These are phyloP conservation scores for Macrophya alboannulata DNA, from an alignment of 2,888 invertebrate genomes.

Conservation along the genomic window DNA sequence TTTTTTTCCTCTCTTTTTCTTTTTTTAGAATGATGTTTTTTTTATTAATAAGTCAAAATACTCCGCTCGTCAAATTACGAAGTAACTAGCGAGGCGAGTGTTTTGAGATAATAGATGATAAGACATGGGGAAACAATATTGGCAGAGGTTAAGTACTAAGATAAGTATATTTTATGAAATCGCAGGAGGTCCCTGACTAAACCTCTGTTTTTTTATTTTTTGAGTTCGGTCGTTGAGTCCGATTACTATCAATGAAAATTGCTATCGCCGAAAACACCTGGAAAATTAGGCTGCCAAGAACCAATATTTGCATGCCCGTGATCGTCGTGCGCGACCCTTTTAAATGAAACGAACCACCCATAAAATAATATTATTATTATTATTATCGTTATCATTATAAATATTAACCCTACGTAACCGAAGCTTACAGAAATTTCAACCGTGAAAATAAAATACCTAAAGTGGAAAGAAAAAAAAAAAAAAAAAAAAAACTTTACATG, in stretches of 20 bases:
- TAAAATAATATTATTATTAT: neutral
- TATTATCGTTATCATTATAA: neutral
- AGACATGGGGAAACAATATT: neutral
- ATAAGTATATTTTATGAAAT: slow-evolving; percentile 23
- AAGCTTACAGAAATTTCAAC: neutral
- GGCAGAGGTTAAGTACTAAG: neutral
- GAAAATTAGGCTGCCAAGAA: slow-evolving; percentile 23
- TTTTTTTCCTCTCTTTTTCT: neutral
- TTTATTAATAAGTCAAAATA: neutral
- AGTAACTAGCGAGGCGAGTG: neutral
- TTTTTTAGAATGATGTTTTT: neutral
- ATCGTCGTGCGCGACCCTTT: neutral
- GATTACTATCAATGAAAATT: slow-evolving; percentile 43
- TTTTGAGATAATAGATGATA: neutral
- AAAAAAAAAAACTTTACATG: neutral
- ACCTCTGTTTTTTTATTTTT: neutral
- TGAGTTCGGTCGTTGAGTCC: neutral
- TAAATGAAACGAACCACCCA: neutral
- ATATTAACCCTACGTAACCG: neutral
- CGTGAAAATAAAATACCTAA: neutral
- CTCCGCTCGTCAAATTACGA: neutral
- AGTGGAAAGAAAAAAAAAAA: neutral
- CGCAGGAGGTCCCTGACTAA: neutral
- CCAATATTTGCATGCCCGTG: slow-evolving; percentile 15
- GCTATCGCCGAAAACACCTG: slow-evolving; percentile 19